Conservation (phyloP, 2,797 vertebrate genomes). For the Tadarida brasiliensis region DNA sequence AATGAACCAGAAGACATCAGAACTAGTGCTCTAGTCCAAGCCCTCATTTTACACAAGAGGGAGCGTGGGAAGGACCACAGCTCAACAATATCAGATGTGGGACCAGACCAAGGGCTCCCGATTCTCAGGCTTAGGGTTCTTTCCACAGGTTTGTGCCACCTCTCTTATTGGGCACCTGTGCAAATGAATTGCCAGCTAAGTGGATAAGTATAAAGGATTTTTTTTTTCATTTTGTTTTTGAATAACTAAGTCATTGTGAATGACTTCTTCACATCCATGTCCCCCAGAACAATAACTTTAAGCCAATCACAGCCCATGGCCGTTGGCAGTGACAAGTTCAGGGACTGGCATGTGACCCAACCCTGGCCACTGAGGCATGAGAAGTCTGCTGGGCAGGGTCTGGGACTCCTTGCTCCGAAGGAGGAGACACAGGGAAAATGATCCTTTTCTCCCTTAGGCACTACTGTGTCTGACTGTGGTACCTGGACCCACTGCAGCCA, state of each 20-base stretch:
- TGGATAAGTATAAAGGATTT: background rate
- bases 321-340: background rate
- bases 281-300: background rate
- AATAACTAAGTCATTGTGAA: constrained; percentile 13
- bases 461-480: background rate
- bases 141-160: background rate
- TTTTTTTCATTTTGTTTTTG: background rate
- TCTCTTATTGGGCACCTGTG: background rate
- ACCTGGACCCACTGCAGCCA: background rate
- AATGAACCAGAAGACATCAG: background rate
- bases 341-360: background rate
- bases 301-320: background rate
- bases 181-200: background rate
- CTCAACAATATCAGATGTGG: background rate
- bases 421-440: background rate
- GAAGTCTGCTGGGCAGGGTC: background rate
- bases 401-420: background rate
- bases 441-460: background rate
- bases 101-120: background rate
- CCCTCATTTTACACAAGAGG: background rate
- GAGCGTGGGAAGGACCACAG: background rate
- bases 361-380: background rate
- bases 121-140: background rate
- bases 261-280: background rate
- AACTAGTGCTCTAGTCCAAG: background rate